These are phyloP conservation scores for Lasioglossum oenotherae DNA, from an alignment of 2,888 invertebrate genomes.

Conservation along the genomic window DNA sequence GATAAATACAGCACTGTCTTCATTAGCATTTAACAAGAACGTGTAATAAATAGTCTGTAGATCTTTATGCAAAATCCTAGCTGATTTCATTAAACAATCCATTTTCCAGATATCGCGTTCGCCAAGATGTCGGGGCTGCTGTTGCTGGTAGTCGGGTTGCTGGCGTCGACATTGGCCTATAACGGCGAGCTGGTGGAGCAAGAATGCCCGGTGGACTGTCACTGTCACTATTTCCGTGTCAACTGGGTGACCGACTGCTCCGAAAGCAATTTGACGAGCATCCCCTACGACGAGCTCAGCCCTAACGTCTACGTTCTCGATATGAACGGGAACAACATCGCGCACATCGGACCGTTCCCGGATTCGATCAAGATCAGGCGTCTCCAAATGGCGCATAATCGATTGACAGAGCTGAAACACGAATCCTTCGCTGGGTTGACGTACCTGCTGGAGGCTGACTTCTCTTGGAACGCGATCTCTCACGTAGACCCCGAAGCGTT, in stretches of 20 bases:
- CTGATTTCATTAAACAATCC: background rate
- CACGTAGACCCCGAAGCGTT: conserved; percentile 89
- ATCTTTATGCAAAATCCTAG: background rate
- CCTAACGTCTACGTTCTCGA: conserved; percentile 90
- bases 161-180: conserved; percentile 78
- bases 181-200: conserved; percentile 88
- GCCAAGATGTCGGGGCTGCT: conserved; percentile 67
- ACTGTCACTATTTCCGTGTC: conserved; percentile 91
- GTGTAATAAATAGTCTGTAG: background rate
- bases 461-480: conserved; percentile 88
- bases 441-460: conserved; percentile 89
- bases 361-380: conserved; percentile 89
- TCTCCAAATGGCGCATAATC: conserved; percentile 89
- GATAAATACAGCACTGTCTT: background rate
- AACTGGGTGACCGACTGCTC: conserved; percentile 92
- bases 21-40: background rate
- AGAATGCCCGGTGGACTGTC: conserved; percentile 90
- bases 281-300: conserved; percentile 89
- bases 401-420: conserved; percentile 86
- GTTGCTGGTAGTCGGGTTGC: conserved; percentile 62
- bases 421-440: conserved; percentile 88
- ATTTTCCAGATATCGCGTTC: conserved; percentile 41
- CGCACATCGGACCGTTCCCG: conserved; percentile 87
- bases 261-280: conserved; percentile 89
- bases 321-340: conserved; percentile 89